Conservation (phyloP, 2,888 invertebrate genomes). For the Ceramica pisi region DNA sequence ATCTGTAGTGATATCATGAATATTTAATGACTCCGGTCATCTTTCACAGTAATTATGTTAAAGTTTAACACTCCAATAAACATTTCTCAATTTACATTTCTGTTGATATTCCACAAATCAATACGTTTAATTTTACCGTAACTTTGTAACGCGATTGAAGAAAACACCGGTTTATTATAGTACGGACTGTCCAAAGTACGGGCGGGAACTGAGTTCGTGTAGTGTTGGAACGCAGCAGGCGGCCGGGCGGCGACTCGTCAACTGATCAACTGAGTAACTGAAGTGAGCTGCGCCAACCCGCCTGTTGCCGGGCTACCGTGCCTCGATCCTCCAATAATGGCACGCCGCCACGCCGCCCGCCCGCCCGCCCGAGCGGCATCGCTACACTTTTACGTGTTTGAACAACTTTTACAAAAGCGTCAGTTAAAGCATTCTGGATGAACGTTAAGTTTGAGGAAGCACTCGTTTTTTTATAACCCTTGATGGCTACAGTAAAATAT, state of each 20-base stretch:
- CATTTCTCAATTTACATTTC: constrained; percentile 64
- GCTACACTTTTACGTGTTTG: constrained; percentile 57
- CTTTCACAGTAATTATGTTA: constrained; percentile 71
- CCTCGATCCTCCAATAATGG: constrained; percentile 70
- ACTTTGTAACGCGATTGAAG: constrained; percentile 40
- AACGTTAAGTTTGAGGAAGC: neutral
- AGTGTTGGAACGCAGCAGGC: constrained; percentile 63
- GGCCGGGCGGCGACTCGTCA: constrained; percentile 51
- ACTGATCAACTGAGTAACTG: constrained; percentile 69
- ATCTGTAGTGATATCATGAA: constrained; percentile 75
- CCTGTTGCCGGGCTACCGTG: constrained; percentile 80
- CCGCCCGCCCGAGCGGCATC: constrained; percentile 39
- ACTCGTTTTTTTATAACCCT: neutral
- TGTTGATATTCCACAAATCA: constrained; percentile 68
- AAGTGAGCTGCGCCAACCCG: constrained; percentile 64
- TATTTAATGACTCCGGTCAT: constrained; percentile 77
- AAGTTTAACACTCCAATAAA: constrained; percentile 68
- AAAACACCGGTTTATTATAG: constrained; percentile 40
- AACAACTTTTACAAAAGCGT: constrained; percentile 56
- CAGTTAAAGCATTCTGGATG: neutral
- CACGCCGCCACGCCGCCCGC: constrained; percentile 48
- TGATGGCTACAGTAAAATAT: neutral
- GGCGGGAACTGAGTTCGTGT: constrained; percentile 65
- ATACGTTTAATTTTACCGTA: constrained; percentile 60
- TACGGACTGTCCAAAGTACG: constrained; percentile 52